Base-by-base conservation (phyloP, 2,797 vertebrate species). In the Rallus crepitans region DNA sequence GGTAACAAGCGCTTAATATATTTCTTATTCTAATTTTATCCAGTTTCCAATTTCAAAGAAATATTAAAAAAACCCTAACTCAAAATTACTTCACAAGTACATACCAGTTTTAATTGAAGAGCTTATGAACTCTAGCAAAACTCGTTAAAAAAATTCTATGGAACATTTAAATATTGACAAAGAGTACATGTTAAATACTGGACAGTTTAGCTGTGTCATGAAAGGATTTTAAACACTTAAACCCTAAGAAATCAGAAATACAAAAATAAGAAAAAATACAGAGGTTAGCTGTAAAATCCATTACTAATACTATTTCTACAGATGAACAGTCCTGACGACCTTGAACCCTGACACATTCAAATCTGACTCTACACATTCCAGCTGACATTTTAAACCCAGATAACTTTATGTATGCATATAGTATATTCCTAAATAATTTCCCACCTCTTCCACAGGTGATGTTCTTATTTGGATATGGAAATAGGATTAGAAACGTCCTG, bases 21-120 rank as follows among this genome's bases (percentile, higher is more conserved):
- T 37, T 37, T 37, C 40, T 73, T 30, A 68, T 24, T 59, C 59
- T 79, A 45, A 87, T 47, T 55, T 61, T 42, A 72, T 30, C 9
- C 33, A 55, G 7, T 57, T 68, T 30, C 9, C 33, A 55, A 8
- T 55, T 68, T 30, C 11, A 56, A 79, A 10, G 13, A 24, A 27
- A 6, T 7, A 35, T 5, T 5, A 14, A 59, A n/a, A 37, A 60
- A 82, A 23, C 1, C 0, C 9, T 45, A 60, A 50, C 13, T 23
- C 66, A 6, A 78, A 80, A 52, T 37, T 2, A 45, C 11, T 61
- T 81, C 65, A 80, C 12, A 88, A 63, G 47, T 16, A 76, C 2
- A 35, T 14, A 48, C 7, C 8, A 27, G 11, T 42, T 75, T 71
- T 21, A 23, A 30, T 56, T 33, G 20, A 63, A 39, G 47, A 57